Base-by-base conservation (phyloP, 2,113 vertebrate genomes). In the Apeltes quadracus region DNA sequence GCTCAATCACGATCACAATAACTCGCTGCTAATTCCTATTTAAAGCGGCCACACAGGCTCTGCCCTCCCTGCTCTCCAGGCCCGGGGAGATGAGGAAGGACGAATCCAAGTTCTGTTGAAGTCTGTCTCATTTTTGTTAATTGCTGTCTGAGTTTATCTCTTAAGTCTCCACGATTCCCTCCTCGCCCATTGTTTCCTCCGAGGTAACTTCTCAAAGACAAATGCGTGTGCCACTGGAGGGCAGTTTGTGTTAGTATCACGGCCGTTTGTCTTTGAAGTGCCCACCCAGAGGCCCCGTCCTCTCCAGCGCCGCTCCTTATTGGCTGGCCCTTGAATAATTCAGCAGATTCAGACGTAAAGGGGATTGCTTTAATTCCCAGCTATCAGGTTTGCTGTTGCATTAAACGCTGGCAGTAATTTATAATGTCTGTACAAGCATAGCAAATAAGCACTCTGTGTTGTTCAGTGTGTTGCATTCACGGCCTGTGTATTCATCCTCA, bases 11-110 rank as follows among this genome's bases (percentile, higher is more conserved):
- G 72, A 84, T 84, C 85, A 89, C 87, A 90, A 91, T 91, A 82
- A 89, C 89, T 91, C 39, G 58, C 84, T 83, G 84, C 88, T 92
- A 91, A 91, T 91, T 92, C 91, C 90, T 75, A 82, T 92, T 89
- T 88, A 89, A 91, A 87, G 84, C 87, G 75, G 66, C 74, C 54
- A 7, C 88, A 69, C 46, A 82, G 83, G 81, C 85, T 3, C 84
- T 83, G 82, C 76, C 82, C 84, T 81, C 78, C 83, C 72, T 59
- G 56, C 76, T 75, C 81, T 54, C 58, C 50, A 12, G 67, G 70
- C 78, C 22, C 3, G 67, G 61, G 62, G 57, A 82, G 56, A 56
- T 44, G 63, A 39, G 51, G 38, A 71, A 67, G 41, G 67, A 61
- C 18, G 4, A 66, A 51, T 63, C 41, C 51, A 41, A 59, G 41